These are phyloP conservation scores for Pectinophora gossypiella DNA, from an alignment of 1,140 invertebrate species.

Conservation along the genomic window DNA sequence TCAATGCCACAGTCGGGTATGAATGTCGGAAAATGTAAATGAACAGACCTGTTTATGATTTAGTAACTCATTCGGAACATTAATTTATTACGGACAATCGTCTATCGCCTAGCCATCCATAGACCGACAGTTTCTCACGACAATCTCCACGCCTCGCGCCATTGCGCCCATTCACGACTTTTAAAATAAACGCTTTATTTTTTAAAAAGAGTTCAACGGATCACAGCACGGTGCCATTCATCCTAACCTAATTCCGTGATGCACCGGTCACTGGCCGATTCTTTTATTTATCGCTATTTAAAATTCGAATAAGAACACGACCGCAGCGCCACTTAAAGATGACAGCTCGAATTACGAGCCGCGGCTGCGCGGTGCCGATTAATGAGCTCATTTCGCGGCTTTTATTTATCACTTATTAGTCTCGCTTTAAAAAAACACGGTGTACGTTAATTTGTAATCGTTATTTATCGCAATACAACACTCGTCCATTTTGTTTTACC, in stretches of 20 bases:
- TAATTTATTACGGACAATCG: background rate
- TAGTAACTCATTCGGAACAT: background rate
- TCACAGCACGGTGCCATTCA: background rate
- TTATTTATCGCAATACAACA: background rate
- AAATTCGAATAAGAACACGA: background rate
- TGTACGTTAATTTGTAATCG: background rate
- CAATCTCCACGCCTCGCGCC: too few species aligned
- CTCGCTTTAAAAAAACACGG: slow-evolving; percentile 11
- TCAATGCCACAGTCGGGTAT: too few species aligned
- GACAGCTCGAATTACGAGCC: slow-evolving; percentile 44
- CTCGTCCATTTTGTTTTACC: slow-evolving; percentile 10
- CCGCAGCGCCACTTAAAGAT: slow-evolving; percentile 24
- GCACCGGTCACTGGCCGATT: background rate
- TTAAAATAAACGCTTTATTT: background rate
- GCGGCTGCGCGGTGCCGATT: slow-evolving; percentile 23
- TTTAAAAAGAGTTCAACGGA: background rate
- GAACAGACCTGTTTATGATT: background rate
- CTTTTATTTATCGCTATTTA: background rate
- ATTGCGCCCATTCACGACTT: background rate
- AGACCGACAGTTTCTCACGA: background rate
- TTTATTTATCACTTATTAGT: slow-evolving; percentile 40
- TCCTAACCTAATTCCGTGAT: background rate
- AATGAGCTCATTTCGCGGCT: slow-evolving; percentile 54
- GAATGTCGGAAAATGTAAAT: too few species aligned
- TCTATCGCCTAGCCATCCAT: background rate